Percentiles rank a stretch among this genome's conserved stretches.
These are phyloP conservation scores for Amblyjoppa fuscipennis DNA, from an alignment of 2,888 invertebrate species.

Conservation along the genomic window DNA sequence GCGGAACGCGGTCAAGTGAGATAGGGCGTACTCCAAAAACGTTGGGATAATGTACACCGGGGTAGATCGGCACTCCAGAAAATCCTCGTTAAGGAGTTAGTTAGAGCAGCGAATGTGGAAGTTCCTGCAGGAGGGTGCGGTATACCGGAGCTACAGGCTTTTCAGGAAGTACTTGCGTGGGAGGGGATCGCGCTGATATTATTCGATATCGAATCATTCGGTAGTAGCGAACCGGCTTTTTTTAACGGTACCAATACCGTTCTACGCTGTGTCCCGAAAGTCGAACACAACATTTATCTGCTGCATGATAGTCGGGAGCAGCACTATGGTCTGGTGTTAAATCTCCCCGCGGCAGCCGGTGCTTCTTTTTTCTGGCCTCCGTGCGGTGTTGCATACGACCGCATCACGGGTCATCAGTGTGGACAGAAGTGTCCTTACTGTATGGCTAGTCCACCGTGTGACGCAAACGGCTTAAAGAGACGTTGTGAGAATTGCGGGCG, in stretches of 20 bases:
- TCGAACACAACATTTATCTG: not conserved
- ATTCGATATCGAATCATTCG: not conserved
- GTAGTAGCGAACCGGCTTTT: not conserved
- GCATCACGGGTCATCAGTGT: not conserved
- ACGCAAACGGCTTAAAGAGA: not conserved
- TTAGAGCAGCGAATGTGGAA: not conserved
- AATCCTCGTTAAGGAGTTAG: not conserved
- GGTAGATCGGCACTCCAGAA: not conserved
- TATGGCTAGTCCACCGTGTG: not conserved
- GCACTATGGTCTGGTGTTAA: not conserved
- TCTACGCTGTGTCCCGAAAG: not conserved
- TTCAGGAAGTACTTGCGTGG: not conserved
- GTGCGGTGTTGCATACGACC: not conserved
- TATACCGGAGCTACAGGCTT: not conserved
- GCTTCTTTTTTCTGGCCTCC: not conserved
- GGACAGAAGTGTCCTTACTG: not conserved
- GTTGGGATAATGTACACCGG: not conserved
- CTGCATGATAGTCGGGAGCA: not conserved
- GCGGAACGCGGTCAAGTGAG: too few species aligned
- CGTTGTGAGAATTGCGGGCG: not conserved
- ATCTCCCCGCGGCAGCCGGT: not conserved
- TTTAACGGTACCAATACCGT: not conserved
- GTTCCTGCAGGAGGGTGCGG: not conserved
- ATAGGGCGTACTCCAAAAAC: too few species aligned
- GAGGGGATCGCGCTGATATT: not conserved